phyloP scores from a whole-genome alignment of 2,888 invertebrate species.

The Ormyrus labotus region DNA sequence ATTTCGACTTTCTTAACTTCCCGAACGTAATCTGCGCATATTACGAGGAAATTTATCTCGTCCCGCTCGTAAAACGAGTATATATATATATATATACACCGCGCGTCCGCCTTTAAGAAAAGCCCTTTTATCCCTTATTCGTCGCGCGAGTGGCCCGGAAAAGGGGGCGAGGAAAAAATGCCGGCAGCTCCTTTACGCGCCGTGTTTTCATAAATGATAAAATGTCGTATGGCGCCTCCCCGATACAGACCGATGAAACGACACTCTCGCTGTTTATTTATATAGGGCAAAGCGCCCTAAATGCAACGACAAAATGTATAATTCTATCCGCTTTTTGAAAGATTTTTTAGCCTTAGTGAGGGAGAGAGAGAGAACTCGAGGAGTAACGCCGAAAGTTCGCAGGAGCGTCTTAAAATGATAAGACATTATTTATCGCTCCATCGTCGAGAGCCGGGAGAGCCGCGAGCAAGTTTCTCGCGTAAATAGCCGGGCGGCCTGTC shows the following conservation, averaged over 20 bases:
- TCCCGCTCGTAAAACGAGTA: constrained; percentile 35
- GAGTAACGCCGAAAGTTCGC: background rate
- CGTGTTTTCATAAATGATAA: constrained; percentile 64
- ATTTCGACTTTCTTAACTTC: constrained; percentile 47
- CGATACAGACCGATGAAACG: constrained; percentile 47
- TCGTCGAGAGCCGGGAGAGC: background rate
- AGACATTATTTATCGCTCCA: constrained; percentile 39
- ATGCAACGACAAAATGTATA: background rate
- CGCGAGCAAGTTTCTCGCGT: constrained; percentile 18
- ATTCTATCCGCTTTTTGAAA: background rate
- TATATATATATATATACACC: background rate
- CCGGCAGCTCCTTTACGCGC: constrained; percentile 57
- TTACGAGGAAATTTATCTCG: constrained; percentile 45
- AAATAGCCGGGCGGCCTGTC: constrained; percentile 35
- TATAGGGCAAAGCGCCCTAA: background rate
- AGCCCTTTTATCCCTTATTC: constrained; percentile 49
- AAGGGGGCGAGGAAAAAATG: constrained; percentile 3
- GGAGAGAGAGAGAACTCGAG: background rate
- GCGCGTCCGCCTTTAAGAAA: constrained; percentile 38
- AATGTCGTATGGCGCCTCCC: constrained; percentile 56
- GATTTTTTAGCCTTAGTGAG: too few species aligned
- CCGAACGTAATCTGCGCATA: constrained; percentile 41
- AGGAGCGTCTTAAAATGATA: constrained; percentile 5
- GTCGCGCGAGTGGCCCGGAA: constrained; percentile 12
- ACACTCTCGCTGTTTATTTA: constrained; percentile 14